Base-by-base conservation (phyloP, 1,140 invertebrate genomes). In the Chironomus striatipennis region DNA sequence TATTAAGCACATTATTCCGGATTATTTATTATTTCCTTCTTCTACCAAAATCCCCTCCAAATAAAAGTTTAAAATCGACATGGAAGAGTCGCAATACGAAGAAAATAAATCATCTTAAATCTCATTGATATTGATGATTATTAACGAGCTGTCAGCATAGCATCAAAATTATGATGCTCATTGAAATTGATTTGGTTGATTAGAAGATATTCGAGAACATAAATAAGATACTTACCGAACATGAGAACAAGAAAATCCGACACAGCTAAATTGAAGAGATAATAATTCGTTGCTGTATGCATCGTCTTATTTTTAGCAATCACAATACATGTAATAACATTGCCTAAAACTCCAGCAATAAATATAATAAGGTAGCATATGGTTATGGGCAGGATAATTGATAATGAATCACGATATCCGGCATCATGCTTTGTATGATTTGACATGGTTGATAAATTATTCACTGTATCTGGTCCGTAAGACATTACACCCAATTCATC, bases 181-280 rank as follows among this genome's bases (percentile, higher is more conserved):
- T n/a, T n/a, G n/a, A n/a, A n/a, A n/a, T n/a, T n/a, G n/a, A n/a
- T n/a, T n/a, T n/a, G n/a, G n/a, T n/a, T n/a, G n/a, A n/a, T n/a
- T n/a, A n/a, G n/a, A n/a, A n/a, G n/a, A n/a, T n/a, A n/a, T n/a
- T n/a, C n/a, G n/a, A n/a, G n/a, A n/a, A n/a, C n/a, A n/a, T n/a
- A n/a, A n/a, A n/a, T n/a, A 57, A n/a, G 5, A 5, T n/a, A 70
- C 80, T 80, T 64, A 82, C 81, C 81, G 76, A 87, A 89, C 43
- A 90, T 80, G 15, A 97, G 84, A 0, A 96, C 83, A n/a, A 96
- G 84, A 73, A 97, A 83, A 82, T 97, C 95, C 7, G 94, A 93
- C 18, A 96, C 86, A 6, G 95, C 93, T 77, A 97, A 83, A 80
- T 90, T 93, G 81, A 96, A 95, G 5, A 95, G 83, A 78, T 95